Evolutionary conservation across 2,888 invertebrate genomes (phyloP), one percentile per base, ranked within the genome.

Genomic region (Pandemis heparana): DNA sequence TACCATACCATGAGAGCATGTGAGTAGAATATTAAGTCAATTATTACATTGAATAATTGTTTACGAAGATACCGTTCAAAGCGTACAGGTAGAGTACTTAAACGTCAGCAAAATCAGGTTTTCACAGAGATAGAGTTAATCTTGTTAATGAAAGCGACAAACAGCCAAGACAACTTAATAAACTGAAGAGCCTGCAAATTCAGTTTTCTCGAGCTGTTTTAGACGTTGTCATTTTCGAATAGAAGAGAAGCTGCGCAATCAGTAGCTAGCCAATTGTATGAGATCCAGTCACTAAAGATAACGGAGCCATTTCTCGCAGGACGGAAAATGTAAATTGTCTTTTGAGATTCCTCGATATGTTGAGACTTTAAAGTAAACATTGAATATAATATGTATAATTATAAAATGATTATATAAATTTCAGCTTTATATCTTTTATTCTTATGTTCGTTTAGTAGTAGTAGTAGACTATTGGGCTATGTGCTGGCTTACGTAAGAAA

Each of bases 181-280:
- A 63, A 39, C 62, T 56, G 16, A 63, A 72, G 56, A 63, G 67
- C 62, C 62, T 46, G 67, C 46, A 56, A 72, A 72, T 63, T 61
- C 46, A 56, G 67, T 72, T 72, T 72, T 23, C 67, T 39, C 32
- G 14, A 39, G n/a, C 64, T 32, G 51, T 39, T 48, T 46, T 46
- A n/a, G 43, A 41, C 18, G 41, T 43, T 39, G 48, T 23, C 62
- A 14, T 46, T 63, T 38, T 56, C 7, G 14, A 62, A 38, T 62
- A 56, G 56, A 43, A 16, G 51, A 46, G 72, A 68, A 68, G 62
- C 38, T 63, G 14, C 16, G 46, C 48, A 72, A 68, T 72, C 53
- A 38, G 38, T 68, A 62, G 62, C 56, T 46, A 53, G 10, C 41
- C 62, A 66, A 72, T 72, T 72, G 62, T 68, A 14, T 72, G 8